Evolutionary conservation across 2,888 invertebrate species (phyloP).

Genomic region (Micropterix aruncella): DNA sequence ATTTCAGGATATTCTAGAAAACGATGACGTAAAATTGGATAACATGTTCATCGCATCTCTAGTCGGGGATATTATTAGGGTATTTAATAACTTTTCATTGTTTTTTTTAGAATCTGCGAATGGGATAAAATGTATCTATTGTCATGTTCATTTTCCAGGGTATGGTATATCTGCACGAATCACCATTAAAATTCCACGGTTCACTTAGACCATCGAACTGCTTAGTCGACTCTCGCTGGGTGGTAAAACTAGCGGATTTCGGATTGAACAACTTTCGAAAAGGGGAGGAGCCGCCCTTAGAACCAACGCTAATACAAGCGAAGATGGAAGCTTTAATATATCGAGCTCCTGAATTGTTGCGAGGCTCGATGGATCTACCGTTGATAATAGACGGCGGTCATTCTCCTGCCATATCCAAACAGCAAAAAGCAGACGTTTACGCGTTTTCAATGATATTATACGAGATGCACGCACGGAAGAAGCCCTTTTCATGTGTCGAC

Average conservation of each 20-base stretch:
- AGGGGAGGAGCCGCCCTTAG: slow-evolving; percentile 52
- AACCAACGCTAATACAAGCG: slow-evolving; percentile 42
- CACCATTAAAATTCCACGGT: slow-evolving; percentile 75
- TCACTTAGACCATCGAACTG: slow-evolving; percentile 83
- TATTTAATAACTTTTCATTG: no score
- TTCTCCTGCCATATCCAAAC: neutral
- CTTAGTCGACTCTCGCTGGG: slow-evolving; percentile 89
- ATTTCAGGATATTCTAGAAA: slow-evolving; percentile 78
- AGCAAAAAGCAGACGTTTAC: slow-evolving; percentile 49
- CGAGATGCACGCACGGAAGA: slow-evolving; percentile 74
- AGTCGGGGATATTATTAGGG: slow-evolving; percentile 87
- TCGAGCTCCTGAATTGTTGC: slow-evolving; percentile 66
- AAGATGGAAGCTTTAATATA: slow-evolving; percentile 64
- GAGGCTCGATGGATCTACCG: slow-evolving; percentile 47
- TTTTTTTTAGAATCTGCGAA: no score
- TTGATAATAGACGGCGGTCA: slow-evolving; percentile 30
- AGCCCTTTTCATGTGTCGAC: slow-evolving; percentile 67
- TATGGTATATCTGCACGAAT: slow-evolving; percentile 82
- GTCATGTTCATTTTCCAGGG: no score
- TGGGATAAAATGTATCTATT: no score
- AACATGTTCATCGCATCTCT: slow-evolving; percentile 94
- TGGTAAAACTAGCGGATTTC: slow-evolving; percentile 85
- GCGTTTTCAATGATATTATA: slow-evolving; percentile 81
- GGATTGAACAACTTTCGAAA: slow-evolving; percentile 78
- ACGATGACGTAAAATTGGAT: slow-evolving; percentile 90